Base-by-base conservation (phyloP, 1,140 invertebrate genomes). In the Drosophila rufa region DNA sequence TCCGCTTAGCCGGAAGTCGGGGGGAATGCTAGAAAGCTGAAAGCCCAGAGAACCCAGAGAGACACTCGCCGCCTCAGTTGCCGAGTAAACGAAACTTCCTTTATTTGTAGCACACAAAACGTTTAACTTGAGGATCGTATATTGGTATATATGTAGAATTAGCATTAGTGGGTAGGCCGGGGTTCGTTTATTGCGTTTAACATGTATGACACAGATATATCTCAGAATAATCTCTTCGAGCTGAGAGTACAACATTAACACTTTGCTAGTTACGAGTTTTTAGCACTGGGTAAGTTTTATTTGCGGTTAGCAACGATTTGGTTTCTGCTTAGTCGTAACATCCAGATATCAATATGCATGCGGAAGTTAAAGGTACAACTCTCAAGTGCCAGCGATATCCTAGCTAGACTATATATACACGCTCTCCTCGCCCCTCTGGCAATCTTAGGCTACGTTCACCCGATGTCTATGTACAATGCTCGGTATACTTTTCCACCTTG, bases 41-140 rank as follows among this genome's bases (percentile, higher is more conserved):
- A 56, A 4, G 22, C 9, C 27, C 15, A 36, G n/a, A 45, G 40
- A 19, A 19, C 42, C 25, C 19, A 19, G 27, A 43, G 33, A 70
- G 30, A 30, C 40, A 64, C n/a, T 53, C 15, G 40, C 38, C 27
- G 2, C 53, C 66, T 61, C 59, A 75, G 62, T 55, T 61, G 43
- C 33, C 62, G 25, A 83, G 74, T 82, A 89, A 80, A 80, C 82
- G 64, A 77, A 77, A 79, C 66, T 83, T 59, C 42, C 59, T 87
- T 87, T 80, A 83, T 89, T 87, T 80, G 79, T 75, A 78, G 77
- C 85, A 76, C 80, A 83, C 59, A 69, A 64, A 82, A 89, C 80
- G 59, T 82, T 83, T 62, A 83, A 79, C 67, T 50, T 47, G 75
- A 66, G 67, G 64, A 85, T 80, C 82, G 74, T 78, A 73, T 77